A percentile compares a stretch with the other conserved stretches of the same genome.
These are phyloP conservation scores for Drosophila leonis DNA, from an alignment of 2,888 invertebrate species.

Conservation along the genomic window DNA sequence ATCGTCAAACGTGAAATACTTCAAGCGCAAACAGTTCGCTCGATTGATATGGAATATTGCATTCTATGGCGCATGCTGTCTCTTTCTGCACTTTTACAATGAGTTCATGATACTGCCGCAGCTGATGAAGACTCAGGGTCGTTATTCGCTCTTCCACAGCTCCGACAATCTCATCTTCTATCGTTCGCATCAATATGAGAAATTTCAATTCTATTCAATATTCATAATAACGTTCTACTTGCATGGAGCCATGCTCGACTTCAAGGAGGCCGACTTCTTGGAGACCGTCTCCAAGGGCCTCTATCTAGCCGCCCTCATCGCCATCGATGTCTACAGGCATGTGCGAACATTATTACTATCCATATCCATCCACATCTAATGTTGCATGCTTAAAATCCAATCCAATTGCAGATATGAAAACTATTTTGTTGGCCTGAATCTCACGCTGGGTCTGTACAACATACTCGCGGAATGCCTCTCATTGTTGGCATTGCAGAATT, in stretches of 20 bases:
- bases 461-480: slow-evolving; percentile 83
- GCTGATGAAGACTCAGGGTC: slow-evolving; percentile 83
- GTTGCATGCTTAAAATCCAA: no score
- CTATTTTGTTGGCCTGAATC: slow-evolving; percentile 84
- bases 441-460: slow-evolving; percentile 84
- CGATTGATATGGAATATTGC: slow-evolving; percentile 85
- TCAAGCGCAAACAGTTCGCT: slow-evolving; percentile 84
- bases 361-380: not conserved
- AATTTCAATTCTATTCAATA: slow-evolving; percentile 84
- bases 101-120: slow-evolving; percentile 85
- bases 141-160: slow-evolving; percentile 84
- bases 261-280: slow-evolving; percentile 82
- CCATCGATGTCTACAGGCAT: slow-evolving; percentile 83
- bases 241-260: slow-evolving; percentile 84
- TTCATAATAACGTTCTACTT: slow-evolving; percentile 84
- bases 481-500: slow-evolving; percentile 82
- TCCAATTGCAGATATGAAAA: slow-evolving; percentile 82
- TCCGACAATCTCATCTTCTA: slow-evolving; percentile 85
- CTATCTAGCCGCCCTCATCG: slow-evolving; percentile 80
- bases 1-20: slow-evolving; percentile 83
- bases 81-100: slow-evolving; percentile 84
- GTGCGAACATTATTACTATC: slow-evolving; percentile 5
- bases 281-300: slow-evolving; percentile 83
- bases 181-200: slow-evolving; percentile 84
- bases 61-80: slow-evolving; percentile 83